These are phyloP conservation scores for Edolisoma coerulescens DNA, from an alignment of 2,113 vertebrate genomes.

Conservation along the genomic window DNA sequence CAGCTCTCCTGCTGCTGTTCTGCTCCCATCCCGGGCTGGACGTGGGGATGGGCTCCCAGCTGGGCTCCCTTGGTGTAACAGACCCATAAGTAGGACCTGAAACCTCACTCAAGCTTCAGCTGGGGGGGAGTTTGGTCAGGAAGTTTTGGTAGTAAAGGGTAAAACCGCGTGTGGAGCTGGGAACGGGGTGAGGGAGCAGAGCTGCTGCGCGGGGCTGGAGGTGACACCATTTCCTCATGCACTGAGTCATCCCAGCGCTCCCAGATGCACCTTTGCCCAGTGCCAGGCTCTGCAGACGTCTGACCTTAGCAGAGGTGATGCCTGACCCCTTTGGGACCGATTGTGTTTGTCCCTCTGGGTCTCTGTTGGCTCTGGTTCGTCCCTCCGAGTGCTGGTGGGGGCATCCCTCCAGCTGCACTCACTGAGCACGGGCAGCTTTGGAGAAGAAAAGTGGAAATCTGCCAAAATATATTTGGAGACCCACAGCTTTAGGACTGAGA, in stretches of 20 bases:
- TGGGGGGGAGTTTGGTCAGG: neutral
- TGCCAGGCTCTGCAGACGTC: neutral
- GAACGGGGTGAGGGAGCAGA: neutral
- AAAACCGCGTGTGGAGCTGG: neutral
- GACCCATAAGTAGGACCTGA: accelerated
- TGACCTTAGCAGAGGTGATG: neutral
- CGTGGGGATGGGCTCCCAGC: neutral
- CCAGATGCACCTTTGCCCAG: neutral
- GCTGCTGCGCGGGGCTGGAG: neutral
- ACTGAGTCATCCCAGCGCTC: neutral
- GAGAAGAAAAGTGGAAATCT: neutral
- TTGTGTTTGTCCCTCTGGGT: neutral
- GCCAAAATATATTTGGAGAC: neutral
- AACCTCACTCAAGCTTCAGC: neutral
- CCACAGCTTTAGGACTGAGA: neutral
- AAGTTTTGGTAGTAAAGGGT: neutral
- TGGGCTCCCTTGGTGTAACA: neutral
- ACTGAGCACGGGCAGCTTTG: accelerated
- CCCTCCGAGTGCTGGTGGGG: neutral
- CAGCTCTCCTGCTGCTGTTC: neutral
- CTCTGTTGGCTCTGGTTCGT: neutral
- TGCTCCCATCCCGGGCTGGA: neutral
- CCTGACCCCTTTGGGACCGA: accelerated
- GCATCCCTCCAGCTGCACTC: neutral
- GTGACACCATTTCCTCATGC: neutral